These are phyloP conservation scores for Chaetoderma sp. DNA, from an alignment of 2,888 invertebrate species.

Conservation along the genomic window DNA sequence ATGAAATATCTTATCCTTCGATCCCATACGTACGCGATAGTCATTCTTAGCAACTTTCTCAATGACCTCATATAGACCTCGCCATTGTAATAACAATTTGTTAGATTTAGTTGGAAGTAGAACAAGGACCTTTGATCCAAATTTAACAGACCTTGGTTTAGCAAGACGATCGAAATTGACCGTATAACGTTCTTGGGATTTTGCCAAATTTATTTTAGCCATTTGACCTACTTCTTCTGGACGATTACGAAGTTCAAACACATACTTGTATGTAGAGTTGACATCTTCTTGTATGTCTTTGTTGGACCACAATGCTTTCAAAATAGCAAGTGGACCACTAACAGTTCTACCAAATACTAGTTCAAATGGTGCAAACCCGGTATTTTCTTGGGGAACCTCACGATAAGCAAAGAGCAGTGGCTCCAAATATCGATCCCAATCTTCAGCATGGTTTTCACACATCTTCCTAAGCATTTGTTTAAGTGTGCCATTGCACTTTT, in stretches of 20 bases:
- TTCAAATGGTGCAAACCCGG: constrained; percentile 31
- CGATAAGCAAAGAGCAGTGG: constrained; percentile 9
- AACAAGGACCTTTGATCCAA: constrained; percentile 36
- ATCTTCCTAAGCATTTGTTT: constrained; percentile 27
- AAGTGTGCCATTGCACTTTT: constrained; percentile 31
- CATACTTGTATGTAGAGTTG: no score
- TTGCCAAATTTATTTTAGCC: constrained; percentile 21
- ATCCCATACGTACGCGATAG: constrained; percentile 20
- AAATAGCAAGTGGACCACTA: no score
- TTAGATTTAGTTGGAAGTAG: no score
- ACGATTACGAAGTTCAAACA: no score
- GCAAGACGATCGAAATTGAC: constrained; percentile 32
- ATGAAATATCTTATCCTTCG: constrained; percentile 17
- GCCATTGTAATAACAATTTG: no score
- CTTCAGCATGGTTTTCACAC: constrained; percentile 12
- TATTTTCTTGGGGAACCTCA: constrained; percentile 3
- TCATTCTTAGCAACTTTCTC: no score
- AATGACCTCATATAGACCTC: no score
- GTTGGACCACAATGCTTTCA: constrained; percentile 33
- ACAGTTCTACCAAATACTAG: constrained; percentile 34
- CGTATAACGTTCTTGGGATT: constrained; percentile 16
- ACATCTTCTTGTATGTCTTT: no score
- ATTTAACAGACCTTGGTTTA: constrained; percentile 18
- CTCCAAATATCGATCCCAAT: background rate
- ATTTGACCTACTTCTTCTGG: no score